Percentiles rank a stretch among this genome's conserved stretches.
Conservation (phyloP, 2,113 vertebrate genomes). For the Illadopsis cleaveri region DNA sequence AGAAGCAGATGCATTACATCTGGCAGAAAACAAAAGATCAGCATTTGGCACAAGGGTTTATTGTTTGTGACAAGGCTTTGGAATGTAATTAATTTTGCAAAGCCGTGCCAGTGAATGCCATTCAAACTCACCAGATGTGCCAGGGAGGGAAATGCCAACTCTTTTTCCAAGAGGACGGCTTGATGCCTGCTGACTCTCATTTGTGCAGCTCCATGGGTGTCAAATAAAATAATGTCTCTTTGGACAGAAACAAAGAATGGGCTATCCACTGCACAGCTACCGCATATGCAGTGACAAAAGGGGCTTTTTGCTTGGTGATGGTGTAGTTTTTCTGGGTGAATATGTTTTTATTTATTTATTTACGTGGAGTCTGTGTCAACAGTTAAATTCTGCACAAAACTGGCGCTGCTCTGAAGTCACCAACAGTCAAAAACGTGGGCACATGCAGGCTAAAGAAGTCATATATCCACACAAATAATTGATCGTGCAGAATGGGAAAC, state of each 20-base stretch:
- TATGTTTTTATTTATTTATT: background rate
- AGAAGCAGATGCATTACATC: conserved; percentile 63
- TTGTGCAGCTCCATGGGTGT: conserved; percentile 33
- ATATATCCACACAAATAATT: background rate
- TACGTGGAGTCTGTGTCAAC: background rate
- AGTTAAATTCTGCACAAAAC: background rate
- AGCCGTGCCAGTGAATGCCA: conserved; percentile 43
- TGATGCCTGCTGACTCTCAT: conserved; percentile 45
- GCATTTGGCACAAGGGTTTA: conserved; percentile 45
- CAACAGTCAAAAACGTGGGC: background rate
- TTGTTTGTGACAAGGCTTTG: conserved; percentile 66
- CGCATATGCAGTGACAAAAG: conserved; percentile 5
- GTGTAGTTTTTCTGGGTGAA: background rate
- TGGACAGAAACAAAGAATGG: conserved; percentile 21
- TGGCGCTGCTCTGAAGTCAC: background rate
- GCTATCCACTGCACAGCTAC: background rate
- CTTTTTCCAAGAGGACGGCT: conserved; percentile 9
- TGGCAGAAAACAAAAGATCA: conserved; percentile 56
- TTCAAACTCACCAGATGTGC: conserved; percentile 61
- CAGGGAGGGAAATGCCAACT: conserved; percentile 40
- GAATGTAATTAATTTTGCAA: conserved; percentile 72
- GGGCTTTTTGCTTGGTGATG: background rate
- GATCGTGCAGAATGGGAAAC: background rate
- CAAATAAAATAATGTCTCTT: conserved; percentile 41
- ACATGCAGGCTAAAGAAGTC: background rate